Evolutionary conservation across 2,888 invertebrate species (phyloP).

Genomic region (Formica aserva): DNA sequence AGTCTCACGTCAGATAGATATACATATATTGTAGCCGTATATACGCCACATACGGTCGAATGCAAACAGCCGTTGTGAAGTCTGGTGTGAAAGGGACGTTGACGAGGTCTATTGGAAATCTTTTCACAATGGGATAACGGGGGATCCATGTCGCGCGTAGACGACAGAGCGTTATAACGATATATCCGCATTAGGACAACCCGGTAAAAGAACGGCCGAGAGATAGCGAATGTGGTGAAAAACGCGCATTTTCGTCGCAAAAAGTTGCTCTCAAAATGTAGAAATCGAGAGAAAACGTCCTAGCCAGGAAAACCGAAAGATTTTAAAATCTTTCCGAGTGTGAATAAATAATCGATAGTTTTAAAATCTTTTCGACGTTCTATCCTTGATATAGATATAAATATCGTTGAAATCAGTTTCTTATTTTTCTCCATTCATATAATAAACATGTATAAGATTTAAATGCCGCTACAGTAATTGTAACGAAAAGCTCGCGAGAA

Average conservation of each 20-base stretch:
- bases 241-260: neutral
- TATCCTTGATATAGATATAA: neutral
- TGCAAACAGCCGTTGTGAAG: conserved; percentile 66
- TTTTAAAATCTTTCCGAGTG: neutral
- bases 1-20: conserved; percentile 19
- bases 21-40: conserved; percentile 30
- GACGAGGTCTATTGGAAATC: conserved; percentile 68
- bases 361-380: neutral
- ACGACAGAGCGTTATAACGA: conserved; percentile 36
- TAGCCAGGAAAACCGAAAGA: neutral
- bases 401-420: neutral
- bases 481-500: neutral
- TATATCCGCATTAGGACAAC: conserved; percentile 14
- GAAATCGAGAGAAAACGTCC: neutral
- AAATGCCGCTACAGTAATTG: neutral
- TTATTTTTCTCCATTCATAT: neutral
- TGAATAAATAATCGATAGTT: neutral
- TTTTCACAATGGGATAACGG: conserved; percentile 70
- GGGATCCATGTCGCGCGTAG: conserved; percentile 63
- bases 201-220: conserved; percentile 19
- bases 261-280: neutral
- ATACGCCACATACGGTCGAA: conserved; percentile 45
- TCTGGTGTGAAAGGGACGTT: conserved; percentile 69
- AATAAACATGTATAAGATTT: neutral
- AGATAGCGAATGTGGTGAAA: conserved; percentile 3